phyloP scores from a whole-genome alignment of 2,797 vertebrate genomes.

The Halcyon badia region DNA sequence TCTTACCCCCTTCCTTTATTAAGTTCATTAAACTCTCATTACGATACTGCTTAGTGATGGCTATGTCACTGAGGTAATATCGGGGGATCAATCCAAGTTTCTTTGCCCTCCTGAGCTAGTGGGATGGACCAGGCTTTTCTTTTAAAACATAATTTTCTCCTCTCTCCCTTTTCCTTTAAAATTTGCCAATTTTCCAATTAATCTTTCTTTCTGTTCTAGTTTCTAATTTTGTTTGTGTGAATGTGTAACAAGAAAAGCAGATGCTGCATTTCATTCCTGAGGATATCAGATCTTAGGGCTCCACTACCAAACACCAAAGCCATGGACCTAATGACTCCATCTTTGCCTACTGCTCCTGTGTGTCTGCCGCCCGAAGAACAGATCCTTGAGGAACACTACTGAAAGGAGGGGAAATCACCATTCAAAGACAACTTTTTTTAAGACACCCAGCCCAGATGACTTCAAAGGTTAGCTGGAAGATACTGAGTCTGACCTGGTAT shows the following conservation, averaged over 20 bases:
- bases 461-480: slow-evolving; percentile 6
- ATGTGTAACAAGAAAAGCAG: background rate
- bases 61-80: background rate
- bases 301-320: background rate
- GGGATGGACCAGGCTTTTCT: background rate
- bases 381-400: background rate
- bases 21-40: background rate
- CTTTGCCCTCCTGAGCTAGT: background rate
- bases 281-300: background rate
- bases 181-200: background rate
- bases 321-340: background rate
- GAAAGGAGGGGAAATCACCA: background rate
- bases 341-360: background rate
- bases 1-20: background rate
- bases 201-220: background rate
- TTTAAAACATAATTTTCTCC: background rate
- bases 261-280: background rate
- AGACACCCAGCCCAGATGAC: background rate
- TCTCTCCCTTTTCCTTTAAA: background rate
- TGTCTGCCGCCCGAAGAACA: background rate
- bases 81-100: background rate
- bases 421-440: background rate
- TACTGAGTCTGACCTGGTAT: background rate
- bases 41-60: background rate
- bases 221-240: background rate